Evolutionary conservation across 2,888 invertebrate species (phyloP).

Genomic region (Cataglyphis cursor): DNA sequence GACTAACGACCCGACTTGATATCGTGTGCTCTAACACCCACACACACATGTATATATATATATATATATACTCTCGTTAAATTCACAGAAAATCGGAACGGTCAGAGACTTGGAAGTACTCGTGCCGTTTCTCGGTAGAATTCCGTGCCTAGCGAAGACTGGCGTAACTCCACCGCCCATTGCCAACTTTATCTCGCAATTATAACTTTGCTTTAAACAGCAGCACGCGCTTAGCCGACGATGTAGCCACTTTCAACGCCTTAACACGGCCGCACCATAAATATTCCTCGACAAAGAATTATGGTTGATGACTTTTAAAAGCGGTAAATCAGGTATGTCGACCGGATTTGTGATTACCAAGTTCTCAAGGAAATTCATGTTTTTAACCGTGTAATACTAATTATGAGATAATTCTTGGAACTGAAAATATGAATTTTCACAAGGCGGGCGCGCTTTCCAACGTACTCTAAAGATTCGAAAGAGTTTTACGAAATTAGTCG

Average conservation of each 20-base stretch:
- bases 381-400: not conserved
- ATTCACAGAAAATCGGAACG: slow-evolving; percentile 39
- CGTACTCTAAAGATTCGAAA: not conserved
- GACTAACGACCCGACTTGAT: slow-evolving; percentile 54
- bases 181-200: slow-evolving; percentile 51
- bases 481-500: slow-evolving; percentile 9
- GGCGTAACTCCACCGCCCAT: slow-evolving; percentile 29
- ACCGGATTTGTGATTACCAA: slow-evolving; percentile 12
- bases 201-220: slow-evolving; percentile 40
- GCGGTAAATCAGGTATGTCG: not conserved
- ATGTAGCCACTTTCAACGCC: slow-evolving; percentile 11
- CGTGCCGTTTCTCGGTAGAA: slow-evolving; percentile 35
- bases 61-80: not conserved
- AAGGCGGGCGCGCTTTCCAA: too few relatives aligned
- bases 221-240: slow-evolving; percentile 36
- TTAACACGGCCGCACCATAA: slow-evolving; percentile 7
- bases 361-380: slow-evolving; percentile 7
- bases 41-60: too few relatives aligned
- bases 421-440: slow-evolving; percentile 9
- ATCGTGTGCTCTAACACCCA: slow-evolving; percentile 32
- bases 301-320: slow-evolving; percentile 23
- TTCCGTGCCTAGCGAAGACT: slow-evolving; percentile 35
- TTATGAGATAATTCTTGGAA: not conserved
- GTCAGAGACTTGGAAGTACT: slow-evolving; percentile 29
- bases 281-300: slow-evolving; percentile 32